Base-by-base conservation (phyloP, 1,140 invertebrate species). In the Drosophila leontia region DNA sequence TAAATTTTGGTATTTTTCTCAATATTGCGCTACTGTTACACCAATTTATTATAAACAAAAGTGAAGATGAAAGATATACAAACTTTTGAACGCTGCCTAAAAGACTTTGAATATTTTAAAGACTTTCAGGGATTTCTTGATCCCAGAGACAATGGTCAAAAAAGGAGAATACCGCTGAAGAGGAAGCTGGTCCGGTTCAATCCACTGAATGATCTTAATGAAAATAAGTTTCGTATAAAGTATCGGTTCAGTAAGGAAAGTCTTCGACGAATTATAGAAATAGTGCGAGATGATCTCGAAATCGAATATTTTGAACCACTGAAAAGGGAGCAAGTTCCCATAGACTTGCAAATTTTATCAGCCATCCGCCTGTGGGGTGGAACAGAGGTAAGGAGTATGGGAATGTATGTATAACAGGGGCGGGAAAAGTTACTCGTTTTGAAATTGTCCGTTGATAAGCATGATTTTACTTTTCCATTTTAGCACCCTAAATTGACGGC, bases 161-260 rank as follows among this genome's bases (percentile, higher is more conserved):
- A 9, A 15, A 60, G 29, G 9, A 15, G n/a, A 19, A 8, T n/a
- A 9, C 15, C 58, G 3, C 15, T 68, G 0, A 91, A 75, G 15
- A 58, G 53, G 3, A 61, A 44, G 23, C 60, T 55, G n/a, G 4
- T 37, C 7, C 83, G 83, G 0, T 91, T 91, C 11, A 85, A 91
- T 50, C 90, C 90, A 12, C 23, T 91, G 3, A 67, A 59, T 3
- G 77, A 91, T 62, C 58, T 91, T 7, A 83, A 86, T 41, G 90
- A 91, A 74, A 59, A 70, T 15, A 70, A 91, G 41, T 91, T 91
- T 50, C 71, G 85, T 13, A 47, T 59, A 13, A 91, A 86, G 55
- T 91, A 91, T 58, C 75, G 90, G 32, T 91, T 82, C 47, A 84
- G 76, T 2, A 91, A 91, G 51, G 90, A 91, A 58, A 91, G 87